Base-by-base conservation (phyloP, 2,113 vertebrate genomes). In the Syngnathus typhle region DNA sequence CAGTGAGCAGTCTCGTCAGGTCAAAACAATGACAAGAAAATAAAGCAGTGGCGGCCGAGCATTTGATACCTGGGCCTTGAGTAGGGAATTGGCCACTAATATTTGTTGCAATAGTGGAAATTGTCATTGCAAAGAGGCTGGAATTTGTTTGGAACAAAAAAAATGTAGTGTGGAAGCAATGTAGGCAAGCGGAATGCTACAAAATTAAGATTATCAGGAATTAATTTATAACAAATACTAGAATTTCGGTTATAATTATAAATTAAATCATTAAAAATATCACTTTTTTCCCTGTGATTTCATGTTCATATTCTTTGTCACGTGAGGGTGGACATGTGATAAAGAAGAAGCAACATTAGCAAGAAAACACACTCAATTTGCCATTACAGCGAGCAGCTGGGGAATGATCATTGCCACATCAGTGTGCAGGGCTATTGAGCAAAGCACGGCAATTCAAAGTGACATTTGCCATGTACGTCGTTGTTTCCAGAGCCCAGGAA, bases 361-460 rank as follows among this genome's bases (percentile, higher is more conserved):
- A 59, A 56, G 64, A 72, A 77, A 63, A 62, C 37, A 23, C 41
- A 16, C 51, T 67, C 69, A 51, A 69, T 85, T 79, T 75, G 36
- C 75, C 71, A 64, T 77, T 65, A 47, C 68, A 62, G 41, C 21
- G 71, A 82, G 43, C 78, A 84, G 75, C 83, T 74, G 85, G 76
- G 2, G 60, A 74, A 77, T 71, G 71, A 83, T 82, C 74, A 80
- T 66, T 46, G 68, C 64, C 68, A 69, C 65, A 71, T 82, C 71
- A 76, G 68, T 67, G 73, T 32, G 19, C 65, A 75, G 76, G 70
- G 71, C 67, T 80, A 72, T 71, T 47, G 72, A 75, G 74, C 66
- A 81, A 75, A 77, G 82, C 58, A 58, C n/a, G 15, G 68, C 74
- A 60, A 80, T 85, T 84, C 78, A 75, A 80, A 78, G 12, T 38